phyloP scores from a whole-genome alignment of 2,113 vertebrate genomes.

The Procavia capensis region DNA sequence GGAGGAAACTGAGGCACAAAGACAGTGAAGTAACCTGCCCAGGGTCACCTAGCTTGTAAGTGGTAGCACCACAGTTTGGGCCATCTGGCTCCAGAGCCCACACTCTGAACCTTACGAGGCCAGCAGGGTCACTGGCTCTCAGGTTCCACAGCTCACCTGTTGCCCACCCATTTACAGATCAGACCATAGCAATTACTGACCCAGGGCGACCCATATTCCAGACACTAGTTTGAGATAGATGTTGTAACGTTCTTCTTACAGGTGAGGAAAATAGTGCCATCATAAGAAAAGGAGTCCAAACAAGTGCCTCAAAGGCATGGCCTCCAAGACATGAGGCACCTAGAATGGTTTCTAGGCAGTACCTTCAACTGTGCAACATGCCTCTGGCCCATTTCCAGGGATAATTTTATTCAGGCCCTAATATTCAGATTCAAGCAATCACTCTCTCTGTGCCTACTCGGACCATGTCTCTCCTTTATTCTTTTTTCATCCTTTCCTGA shows the following conservation, averaged over 20 bases:
- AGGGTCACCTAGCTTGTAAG: not conserved
- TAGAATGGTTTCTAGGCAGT: not conserved
- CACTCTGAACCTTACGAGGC: not conserved
- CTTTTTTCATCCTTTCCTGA: conserved; percentile 17
- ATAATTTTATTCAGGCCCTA: not conserved
- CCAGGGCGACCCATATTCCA: rapidly evolving
- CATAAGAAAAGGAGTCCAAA: not conserved
- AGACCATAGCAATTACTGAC: not conserved
- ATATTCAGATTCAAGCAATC: not conserved
- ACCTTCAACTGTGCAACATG: too few relatives aligned
- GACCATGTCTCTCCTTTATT: not conserved
- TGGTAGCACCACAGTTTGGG: too few relatives aligned
- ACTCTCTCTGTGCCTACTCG: not conserved
- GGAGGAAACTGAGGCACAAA: not conserved
- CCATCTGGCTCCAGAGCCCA: too few relatives aligned
- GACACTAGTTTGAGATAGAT: not conserved
- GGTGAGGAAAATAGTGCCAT: not conserved
- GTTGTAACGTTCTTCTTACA: not conserved
- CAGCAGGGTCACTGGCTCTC: not conserved
- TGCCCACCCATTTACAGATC: not conserved
- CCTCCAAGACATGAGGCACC: not conserved
- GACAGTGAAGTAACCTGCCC: not conserved
- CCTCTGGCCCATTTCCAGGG: not conserved
- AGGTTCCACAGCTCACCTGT: not conserved
- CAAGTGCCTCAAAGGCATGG: not conserved